phyloP scores from a whole-genome alignment of 2,888 invertebrate genomes.

The Antitype chi region DNA sequence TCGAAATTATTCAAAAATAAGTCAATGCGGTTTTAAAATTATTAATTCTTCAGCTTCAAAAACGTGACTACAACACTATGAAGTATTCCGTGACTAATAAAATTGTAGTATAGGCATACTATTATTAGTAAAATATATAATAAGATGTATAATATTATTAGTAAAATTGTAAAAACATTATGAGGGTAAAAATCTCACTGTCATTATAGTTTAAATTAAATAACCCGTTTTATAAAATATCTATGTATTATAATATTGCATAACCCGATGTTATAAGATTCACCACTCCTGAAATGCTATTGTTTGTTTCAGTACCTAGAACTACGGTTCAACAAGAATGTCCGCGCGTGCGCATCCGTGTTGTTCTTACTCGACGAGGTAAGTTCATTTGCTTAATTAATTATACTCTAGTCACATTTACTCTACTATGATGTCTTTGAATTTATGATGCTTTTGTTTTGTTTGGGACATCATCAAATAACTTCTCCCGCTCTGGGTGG shows the following conservation, averaged over 20 bases:
- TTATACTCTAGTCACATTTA: constrained; percentile 9
- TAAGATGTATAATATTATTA: too few species aligned
- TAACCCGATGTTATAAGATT: constrained; percentile 4
- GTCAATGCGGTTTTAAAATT: background rate
- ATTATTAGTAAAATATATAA: background rate
- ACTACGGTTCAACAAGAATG: constrained; percentile 93
- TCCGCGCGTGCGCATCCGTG: constrained; percentile 94
- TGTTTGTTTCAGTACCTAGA: constrained; percentile 93
- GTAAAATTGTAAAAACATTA: background rate
- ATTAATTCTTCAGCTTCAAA: background rate
- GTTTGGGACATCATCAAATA: too few species aligned
- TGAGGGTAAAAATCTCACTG: background rate
- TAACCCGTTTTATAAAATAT: background rate
- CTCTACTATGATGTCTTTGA: constrained; percentile 19
- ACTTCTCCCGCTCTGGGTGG: too few species aligned
- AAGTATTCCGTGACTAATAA: constrained; percentile 10
- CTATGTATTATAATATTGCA: background rate
- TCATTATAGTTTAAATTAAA: background rate
- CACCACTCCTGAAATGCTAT: constrained; percentile 10
- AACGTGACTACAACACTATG: background rate
- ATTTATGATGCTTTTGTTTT: too few species aligned
- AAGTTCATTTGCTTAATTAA: constrained; percentile 73
- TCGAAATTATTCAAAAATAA: background rate
- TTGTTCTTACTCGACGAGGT: constrained; percentile 96
- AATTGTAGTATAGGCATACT: background rate